Evolutionary conservation across 2,113 vertebrate genomes (phyloP).

Genomic region (Bothrops jararaca): DNA sequence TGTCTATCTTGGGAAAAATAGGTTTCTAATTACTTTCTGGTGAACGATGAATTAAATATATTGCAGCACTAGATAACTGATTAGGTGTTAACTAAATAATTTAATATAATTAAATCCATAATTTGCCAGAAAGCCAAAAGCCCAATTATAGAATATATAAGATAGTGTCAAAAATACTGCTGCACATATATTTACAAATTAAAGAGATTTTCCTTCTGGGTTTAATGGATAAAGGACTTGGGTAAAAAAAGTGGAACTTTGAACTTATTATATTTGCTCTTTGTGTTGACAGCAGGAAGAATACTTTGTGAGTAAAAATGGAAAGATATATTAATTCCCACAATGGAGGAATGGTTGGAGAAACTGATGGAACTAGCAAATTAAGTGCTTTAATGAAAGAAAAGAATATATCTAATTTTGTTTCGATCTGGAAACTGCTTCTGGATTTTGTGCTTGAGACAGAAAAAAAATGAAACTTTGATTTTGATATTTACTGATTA

Average conservation of each 20-base stretch:
- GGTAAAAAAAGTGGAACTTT: background rate
- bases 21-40: background rate
- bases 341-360: background rate
- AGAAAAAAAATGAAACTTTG: background rate
- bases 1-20: background rate
- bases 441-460: background rate
- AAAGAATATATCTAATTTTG: background rate
- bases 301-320: background rate
- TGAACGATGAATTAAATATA: fast-evolving
- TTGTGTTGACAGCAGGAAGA: background rate
- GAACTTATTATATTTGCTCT: background rate
- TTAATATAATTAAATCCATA: background rate
- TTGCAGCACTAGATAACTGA: background rate
- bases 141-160: background rate
- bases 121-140: background rate
- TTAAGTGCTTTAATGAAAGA: background rate
- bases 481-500: background rate
- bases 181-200: background rate
- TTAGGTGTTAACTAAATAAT: background rate
- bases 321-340: background rate
- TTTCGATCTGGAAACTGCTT: background rate
- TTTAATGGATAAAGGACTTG: background rate
- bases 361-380: background rate
- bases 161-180: background rate
- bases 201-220: background rate